Evolutionary conservation across 2,797 vertebrate genomes (phyloP).

Genomic region (Scolopax rusticola): DNA sequence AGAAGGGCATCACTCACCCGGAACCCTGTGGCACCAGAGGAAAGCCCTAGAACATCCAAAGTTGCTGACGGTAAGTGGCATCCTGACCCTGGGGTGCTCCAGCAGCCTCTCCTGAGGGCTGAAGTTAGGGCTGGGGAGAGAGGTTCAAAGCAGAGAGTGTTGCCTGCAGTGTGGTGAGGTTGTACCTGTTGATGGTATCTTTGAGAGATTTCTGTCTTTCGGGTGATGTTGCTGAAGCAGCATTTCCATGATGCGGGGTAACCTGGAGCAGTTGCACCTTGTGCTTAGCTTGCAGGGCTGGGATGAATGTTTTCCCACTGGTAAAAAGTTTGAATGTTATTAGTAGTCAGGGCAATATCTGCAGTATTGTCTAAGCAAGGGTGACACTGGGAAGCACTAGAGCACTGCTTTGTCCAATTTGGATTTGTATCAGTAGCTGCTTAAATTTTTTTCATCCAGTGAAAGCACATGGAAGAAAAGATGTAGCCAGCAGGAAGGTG

Average conservation of each 20-base stretch:
- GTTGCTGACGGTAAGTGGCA: constrained; percentile 63
- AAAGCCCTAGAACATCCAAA: constrained; percentile 15
- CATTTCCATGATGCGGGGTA: neutral
- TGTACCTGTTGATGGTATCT: neutral
- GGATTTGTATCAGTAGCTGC: neutral
- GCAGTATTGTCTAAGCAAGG: neutral
- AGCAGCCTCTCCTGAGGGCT: neutral
- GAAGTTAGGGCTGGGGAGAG: neutral
- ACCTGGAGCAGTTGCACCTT: neutral
- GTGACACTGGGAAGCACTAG: neutral
- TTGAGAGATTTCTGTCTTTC: neutral
- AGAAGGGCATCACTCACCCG: neutral
- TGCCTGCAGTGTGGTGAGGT: neutral
- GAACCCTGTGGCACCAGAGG: neutral
- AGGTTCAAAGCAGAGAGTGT: rapidly evolving
- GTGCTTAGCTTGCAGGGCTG: neutral
- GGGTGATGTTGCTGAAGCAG: neutral
- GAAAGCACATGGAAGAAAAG: neutral
- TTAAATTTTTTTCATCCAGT: neutral
- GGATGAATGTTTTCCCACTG: neutral
- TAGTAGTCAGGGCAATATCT: neutral
- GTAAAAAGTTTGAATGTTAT: neutral
- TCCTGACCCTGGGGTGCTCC: neutral
- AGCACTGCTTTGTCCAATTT: neutral
- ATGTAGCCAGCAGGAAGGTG: neutral